Conservation (phyloP, 2,113 vertebrate genomes). For the Nicator chloris region DNA sequence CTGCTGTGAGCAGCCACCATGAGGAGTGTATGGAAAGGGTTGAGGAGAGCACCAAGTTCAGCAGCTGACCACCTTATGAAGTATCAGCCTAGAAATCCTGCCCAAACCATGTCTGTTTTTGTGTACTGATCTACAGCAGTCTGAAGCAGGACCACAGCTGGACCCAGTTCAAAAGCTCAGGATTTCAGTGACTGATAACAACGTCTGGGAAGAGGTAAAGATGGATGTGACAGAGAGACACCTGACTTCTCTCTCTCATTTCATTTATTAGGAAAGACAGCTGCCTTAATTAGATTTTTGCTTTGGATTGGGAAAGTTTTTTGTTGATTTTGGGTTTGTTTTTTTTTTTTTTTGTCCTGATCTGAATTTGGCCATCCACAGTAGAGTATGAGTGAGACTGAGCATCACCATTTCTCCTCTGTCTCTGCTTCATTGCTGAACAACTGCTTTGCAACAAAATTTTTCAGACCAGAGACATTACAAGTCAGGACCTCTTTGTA, state of each 20-base stretch:
- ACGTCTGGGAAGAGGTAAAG: background rate
- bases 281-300: background rate
- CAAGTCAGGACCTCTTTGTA: background rate
- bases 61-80: background rate
- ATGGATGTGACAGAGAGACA: background rate
- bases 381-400: background rate
- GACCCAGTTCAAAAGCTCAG: background rate
- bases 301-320: fast-evolving
- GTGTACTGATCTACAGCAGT: background rate
- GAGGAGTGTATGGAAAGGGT: background rate
- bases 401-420: background rate
- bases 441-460: background rate
- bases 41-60: background rate
- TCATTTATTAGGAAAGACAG: background rate
- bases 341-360: background rate
- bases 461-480: background rate
- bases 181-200: background rate
- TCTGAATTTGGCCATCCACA: background rate
- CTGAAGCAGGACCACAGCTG: background rate
- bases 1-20: background rate
- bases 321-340: background rate
- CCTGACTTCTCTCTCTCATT: background rate
- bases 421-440: background rate
- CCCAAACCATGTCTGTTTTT: background rate
- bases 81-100: background rate